These are phyloP conservation scores for Artibeus lituratus DNA, from an alignment of 2,797 vertebrate genomes.

Conservation along the genomic window DNA sequence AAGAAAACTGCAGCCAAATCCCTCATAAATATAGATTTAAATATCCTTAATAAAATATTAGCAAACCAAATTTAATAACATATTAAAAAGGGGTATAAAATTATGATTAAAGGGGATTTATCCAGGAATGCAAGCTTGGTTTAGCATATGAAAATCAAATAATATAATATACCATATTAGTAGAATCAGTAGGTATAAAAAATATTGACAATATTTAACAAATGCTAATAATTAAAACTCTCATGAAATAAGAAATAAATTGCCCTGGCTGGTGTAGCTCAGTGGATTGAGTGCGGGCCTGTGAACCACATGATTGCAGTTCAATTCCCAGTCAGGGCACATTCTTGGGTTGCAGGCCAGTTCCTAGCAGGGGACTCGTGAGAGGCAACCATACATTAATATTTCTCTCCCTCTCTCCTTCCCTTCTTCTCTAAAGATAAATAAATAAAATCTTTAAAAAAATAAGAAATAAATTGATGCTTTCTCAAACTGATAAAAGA, in stretches of 20 bases:
- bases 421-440: no score
- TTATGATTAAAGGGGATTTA: neutral
- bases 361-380: no score
- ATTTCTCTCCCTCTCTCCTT: no score
- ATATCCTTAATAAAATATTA: neutral
- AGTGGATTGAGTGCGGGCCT: no score
- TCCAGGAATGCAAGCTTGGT: neutral
- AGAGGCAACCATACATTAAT: no score
- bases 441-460: no score
- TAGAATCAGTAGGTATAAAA: neutral
- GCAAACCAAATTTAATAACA: neutral
- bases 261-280: no score
- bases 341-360: no score
- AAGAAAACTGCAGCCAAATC: neutral
- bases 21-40: neutral
- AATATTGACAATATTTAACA: neutral
- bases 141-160: neutral
- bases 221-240: neutral
- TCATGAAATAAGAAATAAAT: neutral
- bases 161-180: neutral
- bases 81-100: neutral
- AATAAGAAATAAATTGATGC: neutral
- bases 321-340: no score
- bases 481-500: neutral
- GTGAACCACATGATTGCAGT: no score